phyloP scores from a whole-genome alignment of 1,140 invertebrate species.

The Hylyphantes graminicola region DNA sequence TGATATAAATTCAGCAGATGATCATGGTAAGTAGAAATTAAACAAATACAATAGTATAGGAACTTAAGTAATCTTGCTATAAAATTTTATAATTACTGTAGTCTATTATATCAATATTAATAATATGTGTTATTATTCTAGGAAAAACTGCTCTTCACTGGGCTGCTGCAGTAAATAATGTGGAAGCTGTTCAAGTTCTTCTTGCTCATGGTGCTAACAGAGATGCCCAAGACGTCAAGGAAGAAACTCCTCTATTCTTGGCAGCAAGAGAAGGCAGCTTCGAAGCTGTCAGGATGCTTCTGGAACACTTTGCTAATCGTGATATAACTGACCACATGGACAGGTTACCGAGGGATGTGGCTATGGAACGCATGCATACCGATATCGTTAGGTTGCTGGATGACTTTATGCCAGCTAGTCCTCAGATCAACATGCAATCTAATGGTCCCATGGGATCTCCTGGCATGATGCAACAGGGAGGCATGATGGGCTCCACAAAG shows the following conservation, averaged over 20 bases:
- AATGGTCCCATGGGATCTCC: constrained; percentile 76
- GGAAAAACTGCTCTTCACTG: constrained; percentile 93
- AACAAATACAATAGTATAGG: background rate
- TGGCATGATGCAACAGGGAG: constrained; percentile 81
- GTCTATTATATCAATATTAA: no score
- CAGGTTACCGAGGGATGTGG: constrained; percentile 90
- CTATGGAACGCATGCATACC: constrained; percentile 88
- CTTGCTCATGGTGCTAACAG: constrained; percentile 92
- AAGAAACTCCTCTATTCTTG: constrained; percentile 95
- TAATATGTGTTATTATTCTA: constrained; percentile 12
- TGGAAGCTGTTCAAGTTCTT: constrained; percentile 92
- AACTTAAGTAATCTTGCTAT: background rate
- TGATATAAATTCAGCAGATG: constrained; percentile 95
- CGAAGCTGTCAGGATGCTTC: constrained; percentile 87
- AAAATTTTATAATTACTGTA: no score
- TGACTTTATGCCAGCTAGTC: constrained; percentile 84
- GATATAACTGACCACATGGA: constrained; percentile 99
- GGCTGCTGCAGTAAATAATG: constrained; percentile 96
- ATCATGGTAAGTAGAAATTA: constrained; percentile 74
- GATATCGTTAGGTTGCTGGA: constrained; percentile 94
- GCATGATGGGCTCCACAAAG: constrained; percentile 70
- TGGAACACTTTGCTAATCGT: constrained; percentile 92
- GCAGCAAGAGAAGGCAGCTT: constrained; percentile 94
- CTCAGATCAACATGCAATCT: constrained; percentile 74
- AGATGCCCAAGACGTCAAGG: constrained; percentile 96